These are phyloP conservation scores for Eulemur mongoz DNA, from an alignment of 2,797 vertebrate species.

Conservation along the genomic window DNA sequence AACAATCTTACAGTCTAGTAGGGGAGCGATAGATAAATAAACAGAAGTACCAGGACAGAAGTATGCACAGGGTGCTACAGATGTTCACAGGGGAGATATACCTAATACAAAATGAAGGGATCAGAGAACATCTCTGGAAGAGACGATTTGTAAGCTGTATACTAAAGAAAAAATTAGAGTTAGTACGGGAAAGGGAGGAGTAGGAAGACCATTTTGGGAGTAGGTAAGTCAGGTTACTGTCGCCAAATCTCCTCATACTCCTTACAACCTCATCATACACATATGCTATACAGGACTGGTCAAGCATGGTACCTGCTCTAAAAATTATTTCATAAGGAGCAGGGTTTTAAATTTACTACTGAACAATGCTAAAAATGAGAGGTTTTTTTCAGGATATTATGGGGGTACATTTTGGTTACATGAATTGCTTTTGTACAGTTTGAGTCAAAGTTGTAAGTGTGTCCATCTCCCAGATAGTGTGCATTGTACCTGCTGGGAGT, in stretches of 20 bases:
- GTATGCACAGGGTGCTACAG: not conserved
- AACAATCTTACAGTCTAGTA: not conserved
- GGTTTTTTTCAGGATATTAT: no score
- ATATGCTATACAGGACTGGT: not conserved
- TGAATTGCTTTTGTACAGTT: no score
- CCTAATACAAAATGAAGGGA: constrained; percentile 5
- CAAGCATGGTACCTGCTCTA: not conserved
- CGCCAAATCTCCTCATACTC: not conserved
- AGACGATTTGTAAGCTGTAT: not conserved
- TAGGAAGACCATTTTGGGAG: not conserved
- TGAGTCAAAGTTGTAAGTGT: no score
- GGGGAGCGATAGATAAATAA: not conserved
- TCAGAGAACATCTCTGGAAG: not conserved
- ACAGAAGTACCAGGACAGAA: not conserved
- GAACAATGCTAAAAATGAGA: not conserved
- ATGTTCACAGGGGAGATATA: not conserved
- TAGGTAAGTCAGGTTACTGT: not conserved
- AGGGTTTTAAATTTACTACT: not conserved
- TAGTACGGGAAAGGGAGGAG: not conserved
- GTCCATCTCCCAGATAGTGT: no score
- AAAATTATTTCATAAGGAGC: not conserved
- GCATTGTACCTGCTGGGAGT: no score
- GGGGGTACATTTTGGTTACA: no score
- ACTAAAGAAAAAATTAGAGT: constrained; percentile 1
- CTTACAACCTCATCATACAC: not conserved